A percentile compares a stretch with the other conserved stretches of the same genome.
Conservation (phyloP, 2,888 invertebrate species). For the Scrobipalpa atriplicella region DNA sequence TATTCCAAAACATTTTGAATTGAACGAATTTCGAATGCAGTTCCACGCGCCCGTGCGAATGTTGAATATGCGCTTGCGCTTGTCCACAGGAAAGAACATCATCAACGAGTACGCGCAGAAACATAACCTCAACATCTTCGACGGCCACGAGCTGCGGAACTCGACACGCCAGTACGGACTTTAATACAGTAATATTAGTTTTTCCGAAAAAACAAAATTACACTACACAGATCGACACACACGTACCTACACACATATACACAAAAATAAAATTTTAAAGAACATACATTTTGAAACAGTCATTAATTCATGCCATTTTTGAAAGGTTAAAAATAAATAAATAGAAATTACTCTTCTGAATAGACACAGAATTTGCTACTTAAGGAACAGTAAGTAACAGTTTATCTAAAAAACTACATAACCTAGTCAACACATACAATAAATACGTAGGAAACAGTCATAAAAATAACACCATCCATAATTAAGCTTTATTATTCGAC, state of each 20-base stretch:
- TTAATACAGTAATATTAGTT: constrained; percentile 84
- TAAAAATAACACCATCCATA: no score
- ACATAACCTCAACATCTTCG: constrained; percentile 89
- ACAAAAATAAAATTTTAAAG: not conserved
- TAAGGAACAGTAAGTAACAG: no score
- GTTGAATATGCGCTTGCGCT: constrained; percentile 39
- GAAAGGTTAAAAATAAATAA: no score
- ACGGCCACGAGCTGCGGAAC: constrained; percentile 88
- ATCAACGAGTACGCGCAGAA: constrained; percentile 89
- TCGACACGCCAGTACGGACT: constrained; percentile 92
- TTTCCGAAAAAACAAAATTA: constrained; percentile 53
- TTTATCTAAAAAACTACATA: no score
- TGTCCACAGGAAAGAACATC: constrained; percentile 86
- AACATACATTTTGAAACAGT: no score
- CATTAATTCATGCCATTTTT: no score
- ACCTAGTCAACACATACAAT: no score
- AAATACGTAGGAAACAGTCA: no score
- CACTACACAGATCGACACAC: not conserved
- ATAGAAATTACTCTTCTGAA: no score
- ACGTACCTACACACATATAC: not conserved
- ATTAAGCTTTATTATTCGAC: no score
- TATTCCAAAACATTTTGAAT: no score
- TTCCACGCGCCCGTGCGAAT: constrained; percentile 49
- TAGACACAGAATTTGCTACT: no score
- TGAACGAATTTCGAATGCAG: constrained; percentile 33